Evolutionary conservation across 2,888 invertebrate genomes (phyloP), one percentile per base, ranked within the genome.

Genomic region (Atrina japonica): DNA sequence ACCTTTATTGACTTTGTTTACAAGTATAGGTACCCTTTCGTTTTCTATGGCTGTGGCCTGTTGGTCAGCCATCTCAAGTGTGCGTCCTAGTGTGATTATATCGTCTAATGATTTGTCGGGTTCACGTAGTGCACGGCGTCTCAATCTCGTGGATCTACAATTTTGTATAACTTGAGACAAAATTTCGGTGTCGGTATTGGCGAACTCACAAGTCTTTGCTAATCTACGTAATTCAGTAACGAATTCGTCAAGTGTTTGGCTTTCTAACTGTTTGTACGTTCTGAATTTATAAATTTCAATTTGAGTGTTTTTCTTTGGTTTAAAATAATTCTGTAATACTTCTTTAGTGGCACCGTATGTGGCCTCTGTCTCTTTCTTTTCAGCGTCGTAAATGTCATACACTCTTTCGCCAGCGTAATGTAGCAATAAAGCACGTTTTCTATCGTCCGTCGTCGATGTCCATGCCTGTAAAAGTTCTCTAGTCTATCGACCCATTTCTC

Each of bases 391-490:
- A 45, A 65, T 65, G 18, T 64, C 65, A 43, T 55, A 63, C 1
- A 73, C 65, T 14, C 65, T 68, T 25, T 73, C 73, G 14, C 68
- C 73, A 40, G 49, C 60, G 29, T 68, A 73, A 27, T 73, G 73
- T 1, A 68, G 50, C 1, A 73, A 25, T 14, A 72, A 35, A 11
- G 67, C 67, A 30, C 73, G 23, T 55, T 55, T 58, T 18, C 59
- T 14, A 27, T 53, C 35, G 2, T 60, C 30, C 35, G 35, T 64
- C 59, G 35, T 45, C 29, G 3, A 61, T 61, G 29, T 49, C 30
- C 47, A 61, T 61, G 6, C 29, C 60, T 21, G 47, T 30, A 7
- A 61, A 61, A n/a, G 21, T 61, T 61, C 16, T 61, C 60, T 14
- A 61, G 30, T 9, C 49, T 16, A 18, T 47, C 47, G 9, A 49